These are phyloP conservation scores for Aricia agestis DNA, from an alignment of 1,140 invertebrate species.

Conservation along the genomic window DNA sequence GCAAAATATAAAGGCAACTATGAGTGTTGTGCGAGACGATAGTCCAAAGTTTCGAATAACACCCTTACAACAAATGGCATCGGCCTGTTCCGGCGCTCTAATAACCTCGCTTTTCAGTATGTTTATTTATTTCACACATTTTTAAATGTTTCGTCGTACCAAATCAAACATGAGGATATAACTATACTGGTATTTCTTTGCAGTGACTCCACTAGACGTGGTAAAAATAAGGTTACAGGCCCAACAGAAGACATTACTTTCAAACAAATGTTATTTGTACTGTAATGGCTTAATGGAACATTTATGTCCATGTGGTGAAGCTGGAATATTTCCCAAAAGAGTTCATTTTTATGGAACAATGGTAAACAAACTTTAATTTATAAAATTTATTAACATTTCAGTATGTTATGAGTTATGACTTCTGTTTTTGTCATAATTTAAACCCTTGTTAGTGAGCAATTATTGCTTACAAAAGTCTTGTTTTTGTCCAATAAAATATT, in stretches of 20 bases:
- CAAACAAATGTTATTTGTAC: conserved; percentile 96
- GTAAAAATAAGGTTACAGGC: conserved; percentile 98
- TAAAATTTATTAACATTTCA: not conserved
- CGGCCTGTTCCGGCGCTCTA: conserved; percentile 92
- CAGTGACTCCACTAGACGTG: conserved; percentile 98
- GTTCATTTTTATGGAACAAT: conserved; percentile 93
- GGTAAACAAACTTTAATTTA: conserved; percentile 77
- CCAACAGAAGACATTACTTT: conserved; percentile 89
- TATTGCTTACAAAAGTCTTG: too few species aligned
- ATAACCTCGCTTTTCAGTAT: conserved; percentile 93
- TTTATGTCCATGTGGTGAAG: conserved; percentile 90
- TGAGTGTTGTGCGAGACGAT: conserved; percentile 75
- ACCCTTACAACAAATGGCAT: conserved; percentile 91
- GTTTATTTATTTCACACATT: conserved; percentile 39
- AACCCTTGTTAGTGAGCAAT: too few species aligned
- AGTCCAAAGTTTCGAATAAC: conserved; percentile 87
- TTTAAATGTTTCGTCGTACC: not conserved
- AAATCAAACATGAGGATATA: not conserved
- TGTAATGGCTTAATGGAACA: conserved; percentile 99
- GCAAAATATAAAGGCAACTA: not conserved
- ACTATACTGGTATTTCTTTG: conserved; percentile 46
- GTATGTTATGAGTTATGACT: too few species aligned
- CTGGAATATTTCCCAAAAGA: conserved; percentile 77
- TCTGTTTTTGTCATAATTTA: too few species aligned
- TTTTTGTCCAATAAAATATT: too few species aligned